Conservation (phyloP, 2,113 vertebrate species). For the Dolichotis patagonum region DNA sequence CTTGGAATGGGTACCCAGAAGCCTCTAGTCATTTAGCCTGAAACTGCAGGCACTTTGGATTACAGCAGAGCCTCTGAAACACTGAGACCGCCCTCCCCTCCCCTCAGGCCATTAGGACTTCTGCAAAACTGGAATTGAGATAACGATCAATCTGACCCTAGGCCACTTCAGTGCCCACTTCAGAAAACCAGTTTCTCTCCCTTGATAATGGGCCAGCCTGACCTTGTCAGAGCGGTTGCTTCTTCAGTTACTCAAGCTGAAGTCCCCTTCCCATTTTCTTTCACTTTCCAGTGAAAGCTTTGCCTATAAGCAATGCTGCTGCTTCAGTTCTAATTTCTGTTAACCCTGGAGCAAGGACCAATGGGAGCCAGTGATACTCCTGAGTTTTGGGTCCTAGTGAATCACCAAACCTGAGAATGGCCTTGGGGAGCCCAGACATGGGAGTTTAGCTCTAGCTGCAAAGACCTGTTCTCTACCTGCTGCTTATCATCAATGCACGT, state of each 20-base stretch:
- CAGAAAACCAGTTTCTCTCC: neutral
- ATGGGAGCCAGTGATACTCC: neutral
- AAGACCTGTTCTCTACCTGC: neutral
- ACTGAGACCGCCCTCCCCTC: neutral
- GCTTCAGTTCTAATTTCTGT: neutral
- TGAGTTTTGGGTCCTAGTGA: neutral
- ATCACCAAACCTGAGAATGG: neutral
- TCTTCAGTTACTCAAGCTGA: neutral
- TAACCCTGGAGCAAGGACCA: neutral
- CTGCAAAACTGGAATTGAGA: neutral
- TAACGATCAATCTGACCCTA: neutral
- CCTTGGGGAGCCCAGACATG: neutral
- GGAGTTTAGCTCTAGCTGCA: neutral
- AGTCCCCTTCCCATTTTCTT: neutral
- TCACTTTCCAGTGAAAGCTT: neutral
- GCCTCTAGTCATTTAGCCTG: neutral
- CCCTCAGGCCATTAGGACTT: neutral
- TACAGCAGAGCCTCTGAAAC: neutral
- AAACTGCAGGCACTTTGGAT: neutral
- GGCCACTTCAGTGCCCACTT: neutral
- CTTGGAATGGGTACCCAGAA: neutral
- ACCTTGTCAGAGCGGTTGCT: neutral
- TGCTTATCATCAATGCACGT: rapidly evolving
- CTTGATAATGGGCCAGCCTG: neutral
- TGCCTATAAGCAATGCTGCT: neutral